phyloP scores from a whole-genome alignment of 2,888 invertebrate genomes.

The Criorhina ranunculi region DNA sequence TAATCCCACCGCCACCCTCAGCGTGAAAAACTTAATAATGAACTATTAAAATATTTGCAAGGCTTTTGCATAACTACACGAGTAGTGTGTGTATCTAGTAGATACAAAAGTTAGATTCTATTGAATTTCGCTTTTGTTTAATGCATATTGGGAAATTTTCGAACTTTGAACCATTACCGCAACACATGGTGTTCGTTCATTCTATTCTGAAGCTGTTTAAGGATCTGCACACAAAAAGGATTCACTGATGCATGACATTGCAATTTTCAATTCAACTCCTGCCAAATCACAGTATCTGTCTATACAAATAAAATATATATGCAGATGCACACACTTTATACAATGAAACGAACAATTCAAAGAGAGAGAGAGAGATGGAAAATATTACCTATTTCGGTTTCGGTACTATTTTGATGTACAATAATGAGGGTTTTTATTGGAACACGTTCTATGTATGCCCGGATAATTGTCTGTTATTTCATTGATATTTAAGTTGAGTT shows the following conservation, averaged over 20 bases:
- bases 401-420: conserved; percentile 10
- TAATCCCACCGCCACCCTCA: conserved; percentile 15
- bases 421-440: background rate
- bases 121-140: conserved; percentile 37
- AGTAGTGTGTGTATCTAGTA: conserved; percentile 4
- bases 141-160: background rate
- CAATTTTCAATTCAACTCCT: conserved; percentile 40
- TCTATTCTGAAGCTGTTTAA: background rate
- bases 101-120: conserved; percentile 34
- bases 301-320: conserved; percentile 9
- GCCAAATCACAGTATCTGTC: conserved; percentile 27
- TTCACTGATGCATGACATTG: conserved; percentile 39
- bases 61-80: background rate
- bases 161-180: conserved; percentile 27
- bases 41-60: conserved; percentile 68
- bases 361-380: background rate
- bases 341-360: background rate
- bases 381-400: background rate
- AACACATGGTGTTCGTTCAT: conserved; percentile 5
- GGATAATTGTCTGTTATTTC: background rate
- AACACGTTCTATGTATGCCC: background rate
- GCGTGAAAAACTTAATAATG: conserved; percentile 57
- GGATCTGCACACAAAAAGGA: conserved; percentile 7
- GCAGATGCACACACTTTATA: background rate
- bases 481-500: background rate